phyloP scores from a whole-genome alignment of 2,113 vertebrate species.

The Vidua chalybeata region DNA sequence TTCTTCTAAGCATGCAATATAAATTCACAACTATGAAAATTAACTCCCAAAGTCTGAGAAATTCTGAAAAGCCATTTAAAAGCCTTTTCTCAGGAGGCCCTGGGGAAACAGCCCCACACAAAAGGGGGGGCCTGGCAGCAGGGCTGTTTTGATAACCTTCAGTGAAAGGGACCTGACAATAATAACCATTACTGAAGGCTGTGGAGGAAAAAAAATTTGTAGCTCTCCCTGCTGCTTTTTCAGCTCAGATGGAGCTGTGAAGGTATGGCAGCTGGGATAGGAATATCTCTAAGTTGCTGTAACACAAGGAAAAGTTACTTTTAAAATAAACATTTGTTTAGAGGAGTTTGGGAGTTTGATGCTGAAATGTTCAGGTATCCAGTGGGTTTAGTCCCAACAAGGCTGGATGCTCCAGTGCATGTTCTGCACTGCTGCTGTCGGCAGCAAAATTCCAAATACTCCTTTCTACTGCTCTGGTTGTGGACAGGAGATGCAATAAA shows the following conservation, averaged over 20 bases:
- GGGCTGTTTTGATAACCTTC: constrained; percentile 30
- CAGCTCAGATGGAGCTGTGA: rapidly evolving
- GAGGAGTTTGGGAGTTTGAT: neutral
- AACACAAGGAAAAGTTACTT: neutral
- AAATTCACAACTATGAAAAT: neutral
- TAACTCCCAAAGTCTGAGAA: constrained; percentile 1
- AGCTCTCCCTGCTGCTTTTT: neutral
- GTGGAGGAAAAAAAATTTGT: neutral
- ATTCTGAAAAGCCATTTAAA: constrained; percentile 14
- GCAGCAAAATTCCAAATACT: neutral
- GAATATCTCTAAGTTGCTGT: neutral
- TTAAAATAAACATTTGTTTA: neutral
- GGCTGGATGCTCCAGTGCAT: neutral
- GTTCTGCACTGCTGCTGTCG: rapidly evolving
- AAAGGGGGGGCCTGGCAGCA: neutral
- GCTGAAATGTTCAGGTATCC: neutral
- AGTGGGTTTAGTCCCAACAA: neutral
- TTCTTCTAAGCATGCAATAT: neutral
- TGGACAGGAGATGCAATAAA: neutral
- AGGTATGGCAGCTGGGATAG: neutral
- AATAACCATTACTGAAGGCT: neutral
- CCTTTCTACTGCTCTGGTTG: neutral
- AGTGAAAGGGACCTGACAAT: neutral
- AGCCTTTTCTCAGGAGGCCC: neutral
- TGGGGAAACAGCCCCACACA: neutral